Conservation (phyloP, 2,113 vertebrate species). For the Oreochromis niloticus region DNA sequence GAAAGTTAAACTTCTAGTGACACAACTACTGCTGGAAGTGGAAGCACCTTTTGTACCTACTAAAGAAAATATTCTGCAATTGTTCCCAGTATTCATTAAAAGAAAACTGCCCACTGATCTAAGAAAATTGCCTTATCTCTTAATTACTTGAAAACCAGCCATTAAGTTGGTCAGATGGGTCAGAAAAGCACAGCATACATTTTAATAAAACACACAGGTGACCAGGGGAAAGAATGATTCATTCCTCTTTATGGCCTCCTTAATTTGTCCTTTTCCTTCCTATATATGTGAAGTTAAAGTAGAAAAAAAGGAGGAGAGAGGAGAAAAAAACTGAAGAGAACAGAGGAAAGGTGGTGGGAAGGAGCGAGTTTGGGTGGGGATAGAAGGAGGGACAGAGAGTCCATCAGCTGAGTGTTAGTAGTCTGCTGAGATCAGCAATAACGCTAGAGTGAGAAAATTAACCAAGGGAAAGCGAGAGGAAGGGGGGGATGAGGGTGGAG, state of each 20-base stretch:
- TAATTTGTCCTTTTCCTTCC: not conserved
- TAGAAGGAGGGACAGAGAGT: conserved; percentile 12
- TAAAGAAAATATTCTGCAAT: not conserved
- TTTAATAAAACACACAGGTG: conserved; percentile 14
- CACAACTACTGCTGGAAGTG: not conserved
- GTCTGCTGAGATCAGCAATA: conserved; percentile 68
- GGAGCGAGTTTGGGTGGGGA: not conserved
- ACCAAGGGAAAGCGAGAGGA: conserved; percentile 8
- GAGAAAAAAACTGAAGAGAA: not conserved
- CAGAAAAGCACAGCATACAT: not conserved
- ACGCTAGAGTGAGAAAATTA: conserved; percentile 39
- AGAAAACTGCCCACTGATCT: not conserved
- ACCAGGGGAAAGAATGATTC: not conserved
- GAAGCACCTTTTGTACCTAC: not conserved
- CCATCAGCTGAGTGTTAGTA: conserved; percentile 63
- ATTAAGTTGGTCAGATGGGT: not conserved
- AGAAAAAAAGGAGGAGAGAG: not conserved
- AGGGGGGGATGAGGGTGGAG: conserved; percentile 24
- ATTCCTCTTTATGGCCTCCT: not conserved
- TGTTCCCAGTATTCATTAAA: not conserved
- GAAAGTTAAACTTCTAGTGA: not conserved
- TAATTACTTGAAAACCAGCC: not conserved
- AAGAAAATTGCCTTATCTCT: not conserved
- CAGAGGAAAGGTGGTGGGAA: not conserved
- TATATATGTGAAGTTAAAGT: not conserved